phyloP scores from a whole-genome alignment of 2,888 invertebrate species.

The Bimastos eiseni region DNA sequence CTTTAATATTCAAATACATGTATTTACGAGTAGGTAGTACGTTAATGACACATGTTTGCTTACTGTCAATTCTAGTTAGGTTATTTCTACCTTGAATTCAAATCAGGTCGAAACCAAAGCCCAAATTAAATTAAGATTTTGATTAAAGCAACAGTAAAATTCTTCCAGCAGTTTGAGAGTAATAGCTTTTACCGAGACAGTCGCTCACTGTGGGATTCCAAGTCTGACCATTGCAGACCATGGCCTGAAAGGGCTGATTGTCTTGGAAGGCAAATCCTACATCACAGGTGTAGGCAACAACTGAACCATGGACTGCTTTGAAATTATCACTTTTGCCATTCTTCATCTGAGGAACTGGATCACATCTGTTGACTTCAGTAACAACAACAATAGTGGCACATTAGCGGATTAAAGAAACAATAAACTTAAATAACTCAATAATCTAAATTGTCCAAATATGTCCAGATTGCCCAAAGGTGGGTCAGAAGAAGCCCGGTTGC shows the following conservation, averaged over 20 bases:
- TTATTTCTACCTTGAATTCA: neutral
- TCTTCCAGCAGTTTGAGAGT: neutral
- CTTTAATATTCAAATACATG: neutral
- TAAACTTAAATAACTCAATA: too few relatives aligned
- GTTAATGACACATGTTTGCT: neutral
- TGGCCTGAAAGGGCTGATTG: neutral
- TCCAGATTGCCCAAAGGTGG: too few relatives aligned
- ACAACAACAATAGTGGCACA: neutral
- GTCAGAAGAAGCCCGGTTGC: too few relatives aligned
- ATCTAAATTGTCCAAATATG: too few relatives aligned
- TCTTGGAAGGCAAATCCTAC: neutral
- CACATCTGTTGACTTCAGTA: slow-evolving; percentile 21
- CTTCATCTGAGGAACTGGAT: neutral
- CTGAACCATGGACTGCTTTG: slow-evolving; percentile 2
- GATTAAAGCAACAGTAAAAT: neutral
- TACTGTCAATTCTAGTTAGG: neutral
- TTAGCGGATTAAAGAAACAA: too few relatives aligned
- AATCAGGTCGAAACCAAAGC: neutral
- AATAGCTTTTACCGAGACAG: neutral
- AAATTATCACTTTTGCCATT: neutral
- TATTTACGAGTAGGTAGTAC: too few relatives aligned
- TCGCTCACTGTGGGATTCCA: neutral
- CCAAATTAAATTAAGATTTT: neutral
- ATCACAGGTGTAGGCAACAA: neutral
- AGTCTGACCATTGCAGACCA: neutral